phyloP scores from a whole-genome alignment of 2,113 vertebrate genomes.

The Struthio camelus region DNA sequence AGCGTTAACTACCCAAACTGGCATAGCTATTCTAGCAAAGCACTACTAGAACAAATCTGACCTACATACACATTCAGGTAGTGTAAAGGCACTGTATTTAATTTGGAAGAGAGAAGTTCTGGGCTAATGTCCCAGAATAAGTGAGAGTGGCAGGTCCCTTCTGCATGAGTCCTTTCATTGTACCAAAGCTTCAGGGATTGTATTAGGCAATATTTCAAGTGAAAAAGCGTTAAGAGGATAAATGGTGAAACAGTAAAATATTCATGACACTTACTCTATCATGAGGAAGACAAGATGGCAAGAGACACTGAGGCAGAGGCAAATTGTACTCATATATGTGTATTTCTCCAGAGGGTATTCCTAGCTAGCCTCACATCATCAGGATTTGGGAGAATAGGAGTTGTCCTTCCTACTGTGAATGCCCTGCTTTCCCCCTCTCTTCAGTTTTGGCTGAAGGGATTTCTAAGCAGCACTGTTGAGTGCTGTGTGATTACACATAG shows the following conservation, averaged over 20 bases:
- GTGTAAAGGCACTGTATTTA: background rate
- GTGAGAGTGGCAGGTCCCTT: background rate
- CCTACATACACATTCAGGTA: background rate
- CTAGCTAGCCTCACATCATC: background rate
- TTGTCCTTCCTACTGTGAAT: background rate
- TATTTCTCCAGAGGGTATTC: background rate
- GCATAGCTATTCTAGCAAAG: background rate
- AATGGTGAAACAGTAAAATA: background rate
- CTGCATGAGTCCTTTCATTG: background rate
- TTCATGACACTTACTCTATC: accelerated
- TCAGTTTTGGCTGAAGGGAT: background rate
- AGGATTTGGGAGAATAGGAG: background rate
- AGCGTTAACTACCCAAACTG: background rate
- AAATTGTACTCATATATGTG: background rate
- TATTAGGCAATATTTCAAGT: background rate
- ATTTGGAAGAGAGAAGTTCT: background rate
- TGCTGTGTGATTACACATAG: accelerated
- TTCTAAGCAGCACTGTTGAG: background rate
- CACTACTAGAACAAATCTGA: background rate
- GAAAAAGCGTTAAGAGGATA: background rate
- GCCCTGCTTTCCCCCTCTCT: background rate
- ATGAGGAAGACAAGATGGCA: background rate
- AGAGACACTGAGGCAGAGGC: background rate
- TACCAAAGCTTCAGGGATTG: background rate
- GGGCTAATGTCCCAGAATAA: background rate